phyloP scores from a whole-genome alignment of 2,888 invertebrate genomes.

The Macaria notata region DNA sequence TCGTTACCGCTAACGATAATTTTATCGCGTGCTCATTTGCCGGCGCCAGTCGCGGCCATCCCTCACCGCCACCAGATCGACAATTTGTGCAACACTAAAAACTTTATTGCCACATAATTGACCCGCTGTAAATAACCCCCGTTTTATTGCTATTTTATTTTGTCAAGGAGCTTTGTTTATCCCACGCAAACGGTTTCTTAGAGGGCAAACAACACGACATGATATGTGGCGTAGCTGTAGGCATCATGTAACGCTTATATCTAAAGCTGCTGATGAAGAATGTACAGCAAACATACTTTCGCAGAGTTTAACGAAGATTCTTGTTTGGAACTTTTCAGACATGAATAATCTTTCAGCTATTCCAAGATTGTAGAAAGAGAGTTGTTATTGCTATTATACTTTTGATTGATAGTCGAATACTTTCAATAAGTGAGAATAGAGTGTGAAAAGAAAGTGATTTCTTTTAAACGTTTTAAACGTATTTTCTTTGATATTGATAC shows the following conservation, averaged over 20 bases:
- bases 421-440: no score
- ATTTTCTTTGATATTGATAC: no score
- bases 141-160: conserved; percentile 57
- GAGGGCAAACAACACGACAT: conserved; percentile 21
- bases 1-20: conserved; percentile 83
- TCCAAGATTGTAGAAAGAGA: background rate
- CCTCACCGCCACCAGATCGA: conserved; percentile 78
- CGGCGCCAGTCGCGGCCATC: conserved; percentile 78
- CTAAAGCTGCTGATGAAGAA: background rate
- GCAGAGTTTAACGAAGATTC: conserved; percentile 12
- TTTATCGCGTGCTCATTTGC: conserved; percentile 83
- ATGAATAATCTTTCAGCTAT: conserved; percentile 5
- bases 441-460: no score
- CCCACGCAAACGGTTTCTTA: conserved; percentile 14
- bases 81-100: conserved; percentile 80
- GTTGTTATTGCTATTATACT: background rate
- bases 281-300: conserved; percentile 15
- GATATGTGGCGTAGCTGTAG: conserved; percentile 4
- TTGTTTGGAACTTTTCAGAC: conserved; percentile 9
- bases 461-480: no score
- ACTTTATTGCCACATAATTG: conserved; percentile 79
- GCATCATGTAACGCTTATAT: no score
- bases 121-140: conserved; percentile 69
- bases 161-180: conserved; percentile 37
- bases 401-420: background rate